phyloP scores from a whole-genome alignment of 2,888 invertebrate genomes.

The Ophion ellenae region DNA sequence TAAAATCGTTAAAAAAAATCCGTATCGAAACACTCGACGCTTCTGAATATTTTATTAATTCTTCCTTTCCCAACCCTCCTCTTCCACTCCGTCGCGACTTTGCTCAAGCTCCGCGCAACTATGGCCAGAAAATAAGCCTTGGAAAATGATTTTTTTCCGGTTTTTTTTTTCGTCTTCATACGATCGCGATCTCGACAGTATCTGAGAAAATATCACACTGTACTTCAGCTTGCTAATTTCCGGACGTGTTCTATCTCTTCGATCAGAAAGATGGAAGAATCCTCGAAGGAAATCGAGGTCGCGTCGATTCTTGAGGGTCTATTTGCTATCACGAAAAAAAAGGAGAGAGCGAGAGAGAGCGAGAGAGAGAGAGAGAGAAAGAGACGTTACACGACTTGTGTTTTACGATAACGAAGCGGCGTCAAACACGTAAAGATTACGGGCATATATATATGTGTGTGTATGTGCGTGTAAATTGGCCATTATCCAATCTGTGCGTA shows the following conservation, averaged over 20 bases:
- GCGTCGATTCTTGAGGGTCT: constrained; percentile 30
- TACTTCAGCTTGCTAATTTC: constrained; percentile 4
- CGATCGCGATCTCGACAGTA: not conserved
- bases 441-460: constrained; percentile 11
- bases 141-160: too few relatives aligned
- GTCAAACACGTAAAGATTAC: constrained; percentile 68
- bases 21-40: too few relatives aligned
- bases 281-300: constrained; percentile 35
- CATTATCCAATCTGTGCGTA: constrained; percentile 70
- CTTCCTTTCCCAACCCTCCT: too few relatives aligned
- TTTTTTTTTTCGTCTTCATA: too few relatives aligned
- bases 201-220: constrained; percentile 9
- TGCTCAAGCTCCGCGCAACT: too few relatives aligned
- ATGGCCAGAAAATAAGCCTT: too few relatives aligned
- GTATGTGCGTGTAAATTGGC: constrained; percentile 67
- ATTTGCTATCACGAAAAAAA: not conserved
- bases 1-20: too few relatives aligned
- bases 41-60: too few relatives aligned
- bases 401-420: constrained; percentile 66
- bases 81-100: too few relatives aligned
- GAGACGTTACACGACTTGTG: constrained; percentile 8
- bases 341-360: not conserved
- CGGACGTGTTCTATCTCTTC: constrained; percentile 57
- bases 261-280: constrained; percentile 6
- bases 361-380: too few relatives aligned